Evolutionary conservation across 2,888 invertebrate species (phyloP).

Genomic region (Agrotis exclamationis): DNA sequence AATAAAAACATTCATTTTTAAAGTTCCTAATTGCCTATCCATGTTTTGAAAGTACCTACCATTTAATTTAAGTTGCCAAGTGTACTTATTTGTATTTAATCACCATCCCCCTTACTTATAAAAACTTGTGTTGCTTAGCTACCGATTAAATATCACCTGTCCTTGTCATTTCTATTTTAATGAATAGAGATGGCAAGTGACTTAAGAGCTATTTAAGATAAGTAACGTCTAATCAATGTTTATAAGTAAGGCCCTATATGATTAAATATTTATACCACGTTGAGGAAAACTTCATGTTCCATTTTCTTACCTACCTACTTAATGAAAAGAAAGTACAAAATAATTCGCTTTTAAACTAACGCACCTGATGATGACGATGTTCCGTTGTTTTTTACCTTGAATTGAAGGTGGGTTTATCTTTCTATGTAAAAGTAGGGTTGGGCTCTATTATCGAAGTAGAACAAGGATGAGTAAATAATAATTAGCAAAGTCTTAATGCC

Average conservation of each 20-base stretch:
- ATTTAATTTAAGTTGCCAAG: neutral
- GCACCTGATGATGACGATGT: neutral
- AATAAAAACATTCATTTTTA: neutral
- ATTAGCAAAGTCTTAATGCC: constrained; percentile 8
- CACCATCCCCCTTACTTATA: too few relatives aligned
- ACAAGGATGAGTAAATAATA: constrained; percentile 32
- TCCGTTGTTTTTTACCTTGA: neutral
- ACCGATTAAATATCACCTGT: too few relatives aligned
- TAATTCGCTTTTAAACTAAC: constrained; percentile 20
- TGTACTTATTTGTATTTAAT: constrained; percentile 4
- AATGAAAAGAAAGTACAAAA: constrained; percentile 43
- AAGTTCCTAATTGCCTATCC: neutral
- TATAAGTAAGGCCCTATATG: too few relatives aligned
- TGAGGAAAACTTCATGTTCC: constrained; percentile 34
- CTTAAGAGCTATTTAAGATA: too few relatives aligned
- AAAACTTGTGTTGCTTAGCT: too few relatives aligned
- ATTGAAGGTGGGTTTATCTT: neutral
- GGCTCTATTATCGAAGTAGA: constrained; percentile 26
- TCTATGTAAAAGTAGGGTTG: neutral
- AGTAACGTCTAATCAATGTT: too few relatives aligned
- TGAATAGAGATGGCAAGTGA: too few relatives aligned
- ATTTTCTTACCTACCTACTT: constrained; percentile 33
- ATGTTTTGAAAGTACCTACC: constrained; percentile 14
- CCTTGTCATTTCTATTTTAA: too few relatives aligned
- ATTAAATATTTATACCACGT: constrained; percentile 22